Base-by-base conservation (phyloP, 2,113 vertebrate species). In the Onychostruthus taczanowskii region DNA sequence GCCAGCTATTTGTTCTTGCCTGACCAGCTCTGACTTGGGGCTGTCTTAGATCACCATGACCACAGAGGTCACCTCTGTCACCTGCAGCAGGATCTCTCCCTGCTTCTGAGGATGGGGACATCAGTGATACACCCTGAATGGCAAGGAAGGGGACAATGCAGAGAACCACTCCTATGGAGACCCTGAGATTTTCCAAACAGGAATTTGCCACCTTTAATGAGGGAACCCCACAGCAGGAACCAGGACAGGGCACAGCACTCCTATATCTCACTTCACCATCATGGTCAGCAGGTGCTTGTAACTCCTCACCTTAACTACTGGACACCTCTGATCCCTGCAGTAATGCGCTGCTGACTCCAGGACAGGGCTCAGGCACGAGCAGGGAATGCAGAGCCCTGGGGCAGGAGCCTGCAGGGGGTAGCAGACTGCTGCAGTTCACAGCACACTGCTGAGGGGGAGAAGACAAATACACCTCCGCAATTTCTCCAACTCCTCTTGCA, bases 261-360 rank as follows among this genome's bases (percentile, higher is more conserved):
- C 33, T 19, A 0, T 4, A 9, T 55, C 76, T 21, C 79, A 49
- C 31, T 39, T 31, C 44, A 28, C 10, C 41, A 47, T 20, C 37
- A 13, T 0, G 0, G 11, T 43, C 20, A 66, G 7, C 77, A 89
- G 21, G 13, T 55, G 7, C 18, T 43, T 73, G 2, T 26, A 55
- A 47, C 72, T 77, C 62, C 59, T 73, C 5, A 0, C 5, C 11
- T 53, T 28, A 16, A 5, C 30, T 21, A 7, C 15, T 11, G 1
- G 53, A 19, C 72, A 47, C 5, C 21, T 66, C 55, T 39, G 46
- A 47, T 6, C 18, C 13, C 59, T 62, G 33, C n/a, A 67, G 21
- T 3, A 37, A 66, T 0, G 0, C 9, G 8, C 37, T 4, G 8
- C 1, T 66, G 61, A 43, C 46, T 50, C 75, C 11, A 23, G 84